A percentile compares a stretch with the other conserved stretches of the same genome.
Evolutionary conservation across 1,140 invertebrate species (phyloP).

Genomic region (Riptortus pedestris): DNA sequence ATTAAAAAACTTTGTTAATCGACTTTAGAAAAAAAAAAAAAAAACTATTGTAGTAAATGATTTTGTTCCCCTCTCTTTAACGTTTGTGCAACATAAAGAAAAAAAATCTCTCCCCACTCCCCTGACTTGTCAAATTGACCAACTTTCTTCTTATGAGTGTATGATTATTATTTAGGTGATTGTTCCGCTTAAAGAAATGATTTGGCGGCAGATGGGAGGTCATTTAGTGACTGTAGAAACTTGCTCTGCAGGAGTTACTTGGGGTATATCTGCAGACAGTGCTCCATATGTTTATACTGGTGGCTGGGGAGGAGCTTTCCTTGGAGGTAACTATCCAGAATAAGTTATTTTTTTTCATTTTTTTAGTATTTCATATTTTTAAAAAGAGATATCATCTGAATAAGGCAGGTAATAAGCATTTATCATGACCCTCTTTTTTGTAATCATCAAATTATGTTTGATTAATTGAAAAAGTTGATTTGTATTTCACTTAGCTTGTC

Average conservation of each 20-base stretch:
- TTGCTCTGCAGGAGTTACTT: constrained; percentile 63
- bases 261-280: constrained; percentile 78
- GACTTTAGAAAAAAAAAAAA: too few relatives aligned
- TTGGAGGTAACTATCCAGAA: constrained; percentile 55
- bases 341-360: too few relatives aligned
- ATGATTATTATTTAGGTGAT: constrained; percentile 46
- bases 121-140: constrained; percentile 8
- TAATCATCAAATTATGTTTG: too few relatives aligned
- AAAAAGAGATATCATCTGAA: constrained; percentile 22
- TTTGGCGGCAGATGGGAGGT: constrained; percentile 73
- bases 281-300: constrained; percentile 76
- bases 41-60: too few relatives aligned
- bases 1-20: too few relatives aligned
- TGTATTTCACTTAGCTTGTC: too few relatives aligned
- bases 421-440: constrained; percentile 18
- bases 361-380: not conserved
- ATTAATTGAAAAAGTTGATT: too few relatives aligned
- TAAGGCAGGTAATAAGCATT: constrained; percentile 22
- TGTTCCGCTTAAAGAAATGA: constrained; percentile 59
- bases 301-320: constrained; percentile 69
- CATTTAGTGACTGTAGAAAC: constrained; percentile 70
- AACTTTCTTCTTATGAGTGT: not conserved
- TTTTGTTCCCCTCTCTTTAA: too few relatives aligned
- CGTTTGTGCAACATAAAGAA: not conserved
- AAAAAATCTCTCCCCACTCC: not conserved